These are phyloP conservation scores for Myotis pilosus DNA, from an alignment of 2,797 vertebrate genomes.

Conservation along the genomic window DNA sequence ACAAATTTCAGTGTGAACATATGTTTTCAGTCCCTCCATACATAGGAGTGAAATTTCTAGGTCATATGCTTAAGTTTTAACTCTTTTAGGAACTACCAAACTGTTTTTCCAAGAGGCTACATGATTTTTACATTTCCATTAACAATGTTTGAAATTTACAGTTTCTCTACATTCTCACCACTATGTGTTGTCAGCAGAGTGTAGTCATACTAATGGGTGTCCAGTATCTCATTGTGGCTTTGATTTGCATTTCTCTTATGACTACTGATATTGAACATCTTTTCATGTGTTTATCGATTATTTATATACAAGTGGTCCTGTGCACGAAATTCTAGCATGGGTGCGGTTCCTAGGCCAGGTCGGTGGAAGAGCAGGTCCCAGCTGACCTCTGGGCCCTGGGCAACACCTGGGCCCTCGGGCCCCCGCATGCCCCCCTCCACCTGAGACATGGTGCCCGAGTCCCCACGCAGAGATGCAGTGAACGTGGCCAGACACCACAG, in stretches of 20 bases:
- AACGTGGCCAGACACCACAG: too few relatives aligned
- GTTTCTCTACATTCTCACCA: slow-evolving; percentile 15
- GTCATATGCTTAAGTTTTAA: not conserved
- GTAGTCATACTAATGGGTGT: not conserved
- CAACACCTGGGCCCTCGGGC: too few relatives aligned
- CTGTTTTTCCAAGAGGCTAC: slow-evolving; percentile 4
- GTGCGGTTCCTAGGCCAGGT: too few relatives aligned
- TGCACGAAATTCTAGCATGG: too few relatives aligned
- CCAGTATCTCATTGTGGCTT: not conserved
- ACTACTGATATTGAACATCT: not conserved
- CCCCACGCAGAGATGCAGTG: too few relatives aligned
- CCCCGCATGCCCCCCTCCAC: too few relatives aligned
- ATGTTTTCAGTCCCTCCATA: slow-evolving; percentile 39
- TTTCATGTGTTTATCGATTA: not conserved
- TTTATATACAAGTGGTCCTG: not conserved
- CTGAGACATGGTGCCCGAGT: too few relatives aligned
- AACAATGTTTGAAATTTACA: not conserved
- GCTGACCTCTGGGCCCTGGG: too few relatives aligned
- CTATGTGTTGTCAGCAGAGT: not conserved
- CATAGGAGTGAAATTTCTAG: not conserved
- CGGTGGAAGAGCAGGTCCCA: too few relatives aligned
- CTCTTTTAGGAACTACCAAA: not conserved
- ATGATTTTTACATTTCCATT: not conserved
- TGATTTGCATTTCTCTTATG: not conserved
- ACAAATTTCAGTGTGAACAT: not conserved